phyloP scores from a whole-genome alignment of 2,888 invertebrate genomes.

The Eristalis tenax region DNA sequence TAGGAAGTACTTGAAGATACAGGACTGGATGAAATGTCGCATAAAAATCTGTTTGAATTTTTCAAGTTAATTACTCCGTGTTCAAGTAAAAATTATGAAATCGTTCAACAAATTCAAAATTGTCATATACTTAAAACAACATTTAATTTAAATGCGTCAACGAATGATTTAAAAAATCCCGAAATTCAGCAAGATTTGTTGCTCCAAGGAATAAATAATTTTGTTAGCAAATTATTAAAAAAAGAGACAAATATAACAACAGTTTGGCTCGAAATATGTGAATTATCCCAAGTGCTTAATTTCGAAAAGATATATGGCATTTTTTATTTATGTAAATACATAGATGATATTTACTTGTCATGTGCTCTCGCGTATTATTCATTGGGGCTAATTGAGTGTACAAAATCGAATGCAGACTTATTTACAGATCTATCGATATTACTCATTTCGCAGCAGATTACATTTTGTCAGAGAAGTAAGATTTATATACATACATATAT shows the following conservation, averaged over 20 bases:
- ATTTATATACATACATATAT: background rate
- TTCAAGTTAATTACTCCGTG: constrained; percentile 76
- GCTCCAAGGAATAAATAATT: constrained; percentile 75
- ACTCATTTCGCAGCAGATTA: constrained; percentile 78
- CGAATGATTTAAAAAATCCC: constrained; percentile 73
- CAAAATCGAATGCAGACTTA: constrained; percentile 74
- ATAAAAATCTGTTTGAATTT: constrained; percentile 77
- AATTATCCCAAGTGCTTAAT: constrained; percentile 75
- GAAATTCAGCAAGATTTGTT: constrained; percentile 74
- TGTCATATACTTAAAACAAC: constrained; percentile 75
- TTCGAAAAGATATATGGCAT: constrained; percentile 76
- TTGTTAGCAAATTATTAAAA: constrained; percentile 69
- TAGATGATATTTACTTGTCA: constrained; percentile 77
- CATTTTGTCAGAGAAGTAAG: constrained; percentile 60
- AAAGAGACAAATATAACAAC: constrained; percentile 75
- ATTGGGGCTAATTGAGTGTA: constrained; percentile 76
- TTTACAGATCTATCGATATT: constrained; percentile 77
- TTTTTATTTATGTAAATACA: constrained; percentile 75
- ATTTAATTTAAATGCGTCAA: constrained; percentile 74
- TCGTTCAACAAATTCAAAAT: constrained; percentile 75
- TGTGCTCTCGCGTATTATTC: constrained; percentile 78
- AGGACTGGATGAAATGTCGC: constrained; percentile 63
- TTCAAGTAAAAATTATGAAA: constrained; percentile 70
- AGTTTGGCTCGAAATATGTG: constrained; percentile 76
- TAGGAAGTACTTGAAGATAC: constrained; percentile 73